phyloP scores from a whole-genome alignment of 2,888 invertebrate genomes.

The Eupithecia tripunctaria region DNA sequence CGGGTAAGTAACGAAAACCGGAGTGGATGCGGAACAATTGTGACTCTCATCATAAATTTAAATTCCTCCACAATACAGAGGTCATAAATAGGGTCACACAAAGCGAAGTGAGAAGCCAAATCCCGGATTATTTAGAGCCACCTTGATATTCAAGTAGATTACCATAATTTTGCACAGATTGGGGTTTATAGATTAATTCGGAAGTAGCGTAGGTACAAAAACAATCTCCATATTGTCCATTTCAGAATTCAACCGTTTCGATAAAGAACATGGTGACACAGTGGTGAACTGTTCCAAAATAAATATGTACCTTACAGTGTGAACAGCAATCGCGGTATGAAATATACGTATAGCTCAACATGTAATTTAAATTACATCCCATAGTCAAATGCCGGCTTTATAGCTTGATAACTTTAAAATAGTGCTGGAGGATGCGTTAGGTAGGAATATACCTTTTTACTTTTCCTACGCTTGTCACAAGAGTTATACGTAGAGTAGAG shows the following conservation, averaged over 20 bases:
- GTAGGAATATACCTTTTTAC: neutral
- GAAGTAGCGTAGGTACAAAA: conserved; percentile 50
- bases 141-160: conserved; percentile 50
- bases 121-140: conserved; percentile 39
- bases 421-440: no score
- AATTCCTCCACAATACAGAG: conserved; percentile 50
- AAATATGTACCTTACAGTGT: no score
- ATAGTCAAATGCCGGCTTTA: no score
- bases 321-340: no score
- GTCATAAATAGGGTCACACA: conserved; percentile 62
- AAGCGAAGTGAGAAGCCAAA: conserved; percentile 52
- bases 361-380: no score
- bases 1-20: conserved; percentile 8
- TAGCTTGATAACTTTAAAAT: no score
- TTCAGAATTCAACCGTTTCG: no score
- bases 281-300: no score
- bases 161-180: conserved; percentile 64
- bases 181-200: conserved; percentile 51
- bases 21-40: conserved; percentile 18
- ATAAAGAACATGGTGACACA: no score
- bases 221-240: conserved; percentile 61
- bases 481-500: no score
- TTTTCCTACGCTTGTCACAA: neutral
- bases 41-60: conserved; percentile 24
- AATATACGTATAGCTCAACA: no score